Conservation (phyloP, 2,113 vertebrate genomes). For the Copsychus sechellarum region DNA sequence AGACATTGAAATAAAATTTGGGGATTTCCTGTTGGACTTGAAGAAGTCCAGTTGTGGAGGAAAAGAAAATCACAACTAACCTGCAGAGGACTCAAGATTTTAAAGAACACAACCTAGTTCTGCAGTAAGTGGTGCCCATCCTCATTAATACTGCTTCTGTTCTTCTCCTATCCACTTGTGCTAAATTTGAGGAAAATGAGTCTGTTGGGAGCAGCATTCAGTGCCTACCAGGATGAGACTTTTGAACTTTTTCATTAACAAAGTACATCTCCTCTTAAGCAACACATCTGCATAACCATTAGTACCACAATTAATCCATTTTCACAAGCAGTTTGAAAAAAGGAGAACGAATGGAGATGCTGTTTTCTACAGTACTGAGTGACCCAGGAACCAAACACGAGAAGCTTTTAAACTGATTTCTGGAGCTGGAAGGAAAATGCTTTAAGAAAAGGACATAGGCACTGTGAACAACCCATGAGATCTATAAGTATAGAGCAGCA, state of each 20-base stretch:
- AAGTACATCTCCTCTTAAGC: not conserved
- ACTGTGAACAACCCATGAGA: not conserved
- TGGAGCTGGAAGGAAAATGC: not conserved
- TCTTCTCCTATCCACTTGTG: not conserved
- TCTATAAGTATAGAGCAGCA: not conserved
- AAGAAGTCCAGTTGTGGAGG: not conserved
- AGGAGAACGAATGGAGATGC: not conserved
- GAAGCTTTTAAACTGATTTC: not conserved
- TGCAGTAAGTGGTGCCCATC: not conserved
- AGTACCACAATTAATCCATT: not conserved
- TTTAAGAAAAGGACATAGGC: not conserved
- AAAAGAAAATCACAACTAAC: not conserved
- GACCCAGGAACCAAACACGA: not conserved
- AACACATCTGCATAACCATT: not conserved
- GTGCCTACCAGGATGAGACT: not conserved
- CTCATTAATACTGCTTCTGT: not conserved
- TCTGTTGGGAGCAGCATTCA: not conserved
- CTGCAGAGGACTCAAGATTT: not conserved
- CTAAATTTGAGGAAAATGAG: not conserved
- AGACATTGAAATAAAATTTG: not conserved
- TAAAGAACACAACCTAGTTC: not conserved
- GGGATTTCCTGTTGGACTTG: not conserved
- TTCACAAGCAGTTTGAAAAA: not conserved
- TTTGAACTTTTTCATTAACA: not conserved
- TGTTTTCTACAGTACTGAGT: not conserved